Conservation (phyloP, 2,797 vertebrate species). For the Microctenopoma lineatum region DNA sequence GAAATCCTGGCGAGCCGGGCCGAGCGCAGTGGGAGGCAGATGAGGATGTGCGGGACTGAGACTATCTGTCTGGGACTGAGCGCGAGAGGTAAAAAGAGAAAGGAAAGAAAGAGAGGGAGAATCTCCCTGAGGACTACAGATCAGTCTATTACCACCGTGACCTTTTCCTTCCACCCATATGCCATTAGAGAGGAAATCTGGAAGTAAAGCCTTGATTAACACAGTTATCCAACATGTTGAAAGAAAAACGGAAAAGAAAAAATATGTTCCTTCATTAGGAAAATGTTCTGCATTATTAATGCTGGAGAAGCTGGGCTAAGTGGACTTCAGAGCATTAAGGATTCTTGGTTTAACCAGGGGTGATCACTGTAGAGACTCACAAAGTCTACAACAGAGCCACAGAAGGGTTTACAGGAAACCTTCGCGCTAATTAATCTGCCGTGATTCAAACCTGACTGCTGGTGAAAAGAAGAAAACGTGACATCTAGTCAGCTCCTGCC, state of each 20-base stretch:
- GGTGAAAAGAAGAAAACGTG: not conserved
- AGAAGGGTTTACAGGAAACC: slow-evolving; percentile 51
- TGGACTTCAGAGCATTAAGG: slow-evolving; percentile 76
- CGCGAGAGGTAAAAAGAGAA: slow-evolving; percentile 38
- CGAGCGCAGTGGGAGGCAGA: slow-evolving; percentile 90
- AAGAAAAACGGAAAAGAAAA: slow-evolving; percentile 80
- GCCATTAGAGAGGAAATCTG: slow-evolving; percentile 86
- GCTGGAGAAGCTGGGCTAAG: slow-evolving; percentile 73
- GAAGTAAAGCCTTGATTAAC: slow-evolving; percentile 84
- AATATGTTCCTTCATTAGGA: slow-evolving; percentile 85
- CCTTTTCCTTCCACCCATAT: slow-evolving; percentile 90
- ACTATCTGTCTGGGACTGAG: slow-evolving; percentile 60
- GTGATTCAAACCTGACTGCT: slow-evolving; percentile 24
- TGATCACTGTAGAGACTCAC: slow-evolving; percentile 73
- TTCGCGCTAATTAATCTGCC: slow-evolving; percentile 40
- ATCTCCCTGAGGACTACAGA: slow-evolving; percentile 93
- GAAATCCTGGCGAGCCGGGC: slow-evolving; percentile 90
- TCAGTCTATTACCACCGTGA: slow-evolving; percentile 97
- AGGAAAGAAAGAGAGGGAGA: slow-evolving; percentile 52
- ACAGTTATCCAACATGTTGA: slow-evolving; percentile 81
- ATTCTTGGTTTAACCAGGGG: slow-evolving; percentile 76
- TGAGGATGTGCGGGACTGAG: slow-evolving; percentile 81
- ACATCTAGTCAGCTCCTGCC: slow-evolving; percentile 33
- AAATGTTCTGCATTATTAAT: slow-evolving; percentile 85
- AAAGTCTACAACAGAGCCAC: slow-evolving; percentile 53